Evolutionary conservation across 2,113 vertebrate genomes (phyloP), one percentile per base, ranked within the genome.

Genomic region (Artemisiospiza belli): DNA sequence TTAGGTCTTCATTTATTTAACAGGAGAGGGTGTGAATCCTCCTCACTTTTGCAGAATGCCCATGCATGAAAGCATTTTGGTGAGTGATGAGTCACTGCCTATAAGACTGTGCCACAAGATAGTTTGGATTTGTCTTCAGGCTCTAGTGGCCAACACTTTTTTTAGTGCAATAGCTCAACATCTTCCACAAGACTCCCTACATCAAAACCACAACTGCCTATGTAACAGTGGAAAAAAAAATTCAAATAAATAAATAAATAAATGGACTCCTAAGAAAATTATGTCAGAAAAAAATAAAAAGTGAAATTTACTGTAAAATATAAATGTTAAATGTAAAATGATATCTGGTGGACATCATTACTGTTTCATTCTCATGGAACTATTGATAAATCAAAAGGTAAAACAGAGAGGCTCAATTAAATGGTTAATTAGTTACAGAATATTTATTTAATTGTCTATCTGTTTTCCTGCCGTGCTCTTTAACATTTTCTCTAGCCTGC

Each of bases 341-440:
- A 11, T 84, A 64, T 77, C 74, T 89, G 47, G 18, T 80, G 39
- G 84, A 59, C 69, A 55, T 62, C 64, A 70, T 43, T 62, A 28
- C 28, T 70, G 12, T 75, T 91, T 92, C 11, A 33, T 84, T 95
- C 87, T 89, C 58, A 23, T 78, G 20, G 24, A 87, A 88, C 64
- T 88, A 85, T n/a, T 70, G 94, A 83, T 96, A 96, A 95, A 92
- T 92, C 84, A 92, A 66, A 96, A 78, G 66, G 47, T 58, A 96
- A 96, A 95, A n/a, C 63, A 92, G 77, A 87, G 91, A 94, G 22
- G 52, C 18, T 83, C 89, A 86, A 95, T 89, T 90, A 90, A 91
- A 25, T 82, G 19, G 92, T 97, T 92, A 95, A 96, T 74, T 58
- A 35, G 64, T 95, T 96, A 79, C 55, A 79, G 35, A 30, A 64